Evolutionary conservation across 1,140 invertebrate genomes (phyloP).

Genomic region (Dreissena polymorpha): DNA sequence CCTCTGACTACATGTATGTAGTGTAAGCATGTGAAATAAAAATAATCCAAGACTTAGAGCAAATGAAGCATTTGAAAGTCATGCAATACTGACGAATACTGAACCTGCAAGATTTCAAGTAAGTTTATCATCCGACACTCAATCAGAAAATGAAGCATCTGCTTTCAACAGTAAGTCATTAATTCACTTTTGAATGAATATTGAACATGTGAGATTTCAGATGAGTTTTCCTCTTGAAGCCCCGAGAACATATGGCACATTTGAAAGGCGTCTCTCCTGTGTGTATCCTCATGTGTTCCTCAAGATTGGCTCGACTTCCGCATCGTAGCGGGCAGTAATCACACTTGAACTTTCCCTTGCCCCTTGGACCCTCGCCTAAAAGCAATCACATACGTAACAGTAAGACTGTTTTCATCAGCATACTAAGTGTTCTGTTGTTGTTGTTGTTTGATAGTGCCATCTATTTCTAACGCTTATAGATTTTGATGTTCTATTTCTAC

Average conservation of each 20-base stretch:
- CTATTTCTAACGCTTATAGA: neutral
- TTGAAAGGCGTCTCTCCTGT: slow-evolving; percentile 28
- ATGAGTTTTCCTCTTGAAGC: slow-evolving; percentile 21
- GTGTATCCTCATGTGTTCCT: slow-evolving; percentile 3
- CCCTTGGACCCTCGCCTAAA: neutral
- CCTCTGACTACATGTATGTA: too few relatives aligned
- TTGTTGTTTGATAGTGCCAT: too few relatives aligned
- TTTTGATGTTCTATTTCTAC: neutral
- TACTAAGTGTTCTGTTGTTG: too few relatives aligned
- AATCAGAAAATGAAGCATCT: neutral
- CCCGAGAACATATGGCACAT: neutral
- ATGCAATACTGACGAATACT: neutral
- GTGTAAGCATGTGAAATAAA: neutral
- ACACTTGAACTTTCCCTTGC: neutral
- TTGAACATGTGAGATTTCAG: neutral
- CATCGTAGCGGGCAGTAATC: slow-evolving; percentile 12
- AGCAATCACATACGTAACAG: neutral
- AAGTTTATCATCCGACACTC: neutral
- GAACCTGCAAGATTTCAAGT: neutral
- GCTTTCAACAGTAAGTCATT: neutral
- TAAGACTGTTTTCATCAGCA: too few relatives aligned
- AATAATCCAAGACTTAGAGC: neutral
- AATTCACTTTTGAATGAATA: slow-evolving; percentile 7
- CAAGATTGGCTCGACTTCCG: neutral
- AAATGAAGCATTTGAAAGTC: neutral